Evolutionary conservation across 2,888 invertebrate species (phyloP), one percentile per base, ranked within the genome.

Genomic region (Cheilosia vulpina): DNA sequence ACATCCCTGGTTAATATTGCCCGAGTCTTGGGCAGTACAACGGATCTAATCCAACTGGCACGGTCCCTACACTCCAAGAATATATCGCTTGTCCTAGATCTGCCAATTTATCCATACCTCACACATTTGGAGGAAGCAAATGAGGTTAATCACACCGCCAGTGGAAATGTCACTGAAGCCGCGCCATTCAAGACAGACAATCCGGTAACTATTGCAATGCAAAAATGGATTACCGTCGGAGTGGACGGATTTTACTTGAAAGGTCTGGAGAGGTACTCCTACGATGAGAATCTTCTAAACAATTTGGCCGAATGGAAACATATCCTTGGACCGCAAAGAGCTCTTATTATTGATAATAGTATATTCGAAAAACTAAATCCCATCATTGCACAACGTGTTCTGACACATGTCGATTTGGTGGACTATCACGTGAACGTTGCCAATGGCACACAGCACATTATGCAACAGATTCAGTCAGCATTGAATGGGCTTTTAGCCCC

Each of bases 171-270:
- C 1, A 79, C 69, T 2, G 76, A 63, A 47, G 7, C 66, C 1
- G 57, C 82, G 7, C 76, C 84, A 58, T 63, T 82, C 65, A 77
- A 75, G 34, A 72, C 87, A 24, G 87, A 88, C 65, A 93, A 93
- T 87, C 87, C 92, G 1, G 93, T 96, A 62, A 93, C 95, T 83
- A 92, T 93, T 41, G 94, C 95, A 0, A 91, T 97, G 17, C 90
- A 93, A 27, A 94, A 94, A 89, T 97, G 97, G 97, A 90, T 94
- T 27, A 92, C 93, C n/a, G 93, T 94, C 85, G 96, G 96, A 7
- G 96, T 98, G 3, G 97, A 98, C 92, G 98, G 98, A 0, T 97
- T 98, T 91, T 97, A 97, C 90, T 92, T 98, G 7, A 97, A 97
- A 91, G 96, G 96, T 11, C 91, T 97, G 24, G 96, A 96, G 89